Evolutionary conservation across 1,140 invertebrate species (phyloP).

Genomic region (Wasmannia auropunctata): DNA sequence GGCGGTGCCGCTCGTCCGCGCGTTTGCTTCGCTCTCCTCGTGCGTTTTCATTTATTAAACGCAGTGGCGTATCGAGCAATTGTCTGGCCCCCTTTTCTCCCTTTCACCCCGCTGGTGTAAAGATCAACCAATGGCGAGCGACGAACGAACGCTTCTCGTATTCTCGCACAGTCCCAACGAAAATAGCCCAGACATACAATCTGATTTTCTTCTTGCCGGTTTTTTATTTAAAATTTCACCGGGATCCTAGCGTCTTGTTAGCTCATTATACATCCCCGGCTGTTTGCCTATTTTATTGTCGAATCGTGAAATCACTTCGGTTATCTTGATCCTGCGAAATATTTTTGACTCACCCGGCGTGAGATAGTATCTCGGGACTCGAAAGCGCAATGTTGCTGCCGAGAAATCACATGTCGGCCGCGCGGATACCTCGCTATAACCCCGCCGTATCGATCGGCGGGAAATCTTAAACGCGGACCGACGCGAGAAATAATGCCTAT

Average conservation of each 20-base stretch:
- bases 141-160: conserved; percentile 13
- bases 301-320: conserved; percentile 35
- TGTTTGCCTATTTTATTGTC: conserved; percentile 21
- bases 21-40: neutral
- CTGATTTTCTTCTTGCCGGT: neutral
- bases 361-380: conserved; percentile 28
- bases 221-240: conserved; percentile 35
- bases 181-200: neutral
- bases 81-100: neutral
- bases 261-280: neutral
- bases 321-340: conserved; percentile 43
- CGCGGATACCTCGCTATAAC: neutral
- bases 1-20: neutral
- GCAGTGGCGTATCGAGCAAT: conserved; percentile 33
- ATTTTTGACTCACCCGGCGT: conserved; percentile 14
- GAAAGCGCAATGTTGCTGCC: conserved; percentile 35
- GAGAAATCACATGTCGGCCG: conserved; percentile 43
- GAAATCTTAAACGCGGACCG: conserved; percentile 41
- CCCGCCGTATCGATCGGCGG: conserved; percentile 38
- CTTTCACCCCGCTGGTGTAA: neutral
- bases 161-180: neutral
- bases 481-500: conserved; percentile 54
- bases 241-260: conserved; percentile 11
- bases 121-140: conserved; percentile 19
- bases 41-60: conserved; percentile 55